A percentile compares a stretch with the other conserved stretches of the same genome.
Conservation (phyloP, 1,140 invertebrate species). For the Harlomillsia oculata region DNA sequence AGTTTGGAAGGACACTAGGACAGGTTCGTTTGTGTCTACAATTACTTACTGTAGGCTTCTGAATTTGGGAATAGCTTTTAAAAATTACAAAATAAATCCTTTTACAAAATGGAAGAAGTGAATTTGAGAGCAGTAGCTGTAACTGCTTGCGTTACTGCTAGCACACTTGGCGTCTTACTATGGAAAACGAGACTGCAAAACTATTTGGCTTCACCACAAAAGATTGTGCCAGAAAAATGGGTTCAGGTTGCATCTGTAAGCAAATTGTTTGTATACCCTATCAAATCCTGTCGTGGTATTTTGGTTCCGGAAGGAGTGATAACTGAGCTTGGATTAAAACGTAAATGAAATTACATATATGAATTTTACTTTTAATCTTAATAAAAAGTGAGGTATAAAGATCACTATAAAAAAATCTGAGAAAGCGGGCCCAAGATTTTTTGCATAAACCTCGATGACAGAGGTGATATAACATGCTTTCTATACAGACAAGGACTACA, state of each 20-base stretch:
- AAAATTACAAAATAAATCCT: too few relatives aligned
- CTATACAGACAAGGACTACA: not conserved
- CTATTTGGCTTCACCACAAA: not conserved
- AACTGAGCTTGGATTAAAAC: constrained; percentile 21
- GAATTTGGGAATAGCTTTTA: too few relatives aligned
- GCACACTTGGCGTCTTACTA: too few relatives aligned
- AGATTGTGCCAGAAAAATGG: constrained; percentile 29
- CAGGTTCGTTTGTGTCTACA: too few relatives aligned
- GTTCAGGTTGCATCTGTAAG: constrained; percentile 21
- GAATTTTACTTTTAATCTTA: not conserved
- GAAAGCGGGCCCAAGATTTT: too few relatives aligned
- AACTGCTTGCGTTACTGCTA: too few relatives aligned
- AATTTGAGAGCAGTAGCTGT: too few relatives aligned
- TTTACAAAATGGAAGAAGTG: too few relatives aligned
- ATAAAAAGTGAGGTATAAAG: not conserved
- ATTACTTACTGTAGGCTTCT: too few relatives aligned
- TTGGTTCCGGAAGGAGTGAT: constrained; percentile 11
- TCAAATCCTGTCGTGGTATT: constrained; percentile 30
- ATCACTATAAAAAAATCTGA: not conserved
- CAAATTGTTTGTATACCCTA: constrained; percentile 29
- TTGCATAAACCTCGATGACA: too few relatives aligned
- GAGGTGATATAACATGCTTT: not conserved
- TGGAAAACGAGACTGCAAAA: not conserved
- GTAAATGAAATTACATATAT: not conserved
- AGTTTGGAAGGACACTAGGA: too few relatives aligned